phyloP scores from a whole-genome alignment of 2,888 invertebrate genomes.

The Cheilosia pagana region DNA sequence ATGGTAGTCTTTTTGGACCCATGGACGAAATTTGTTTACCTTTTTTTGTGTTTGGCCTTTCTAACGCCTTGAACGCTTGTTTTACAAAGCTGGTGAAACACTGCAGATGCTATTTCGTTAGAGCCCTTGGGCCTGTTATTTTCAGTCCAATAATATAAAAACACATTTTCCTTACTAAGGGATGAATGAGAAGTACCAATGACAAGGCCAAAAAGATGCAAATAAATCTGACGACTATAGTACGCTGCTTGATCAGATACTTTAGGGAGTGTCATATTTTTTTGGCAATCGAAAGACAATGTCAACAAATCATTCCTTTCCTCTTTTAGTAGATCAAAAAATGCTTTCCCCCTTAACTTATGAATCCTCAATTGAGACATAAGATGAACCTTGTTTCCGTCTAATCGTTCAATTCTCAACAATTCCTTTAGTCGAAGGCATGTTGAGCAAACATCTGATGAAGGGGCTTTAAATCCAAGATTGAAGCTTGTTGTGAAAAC shows the following conservation, averaged over 20 bases:
- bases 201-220: constrained; percentile 77
- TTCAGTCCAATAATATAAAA: constrained; percentile 78
- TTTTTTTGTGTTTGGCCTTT: neutral
- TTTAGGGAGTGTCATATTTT: constrained; percentile 78
- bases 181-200: constrained; percentile 68
- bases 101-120: constrained; percentile 79
- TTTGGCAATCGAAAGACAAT: constrained; percentile 79
- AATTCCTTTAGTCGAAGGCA: neutral
- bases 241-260: constrained; percentile 78
- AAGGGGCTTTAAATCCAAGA: constrained; percentile 72
- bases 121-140: constrained; percentile 75
- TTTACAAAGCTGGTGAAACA: constrained; percentile 74
- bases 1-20: neutral
- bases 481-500: constrained; percentile 72
- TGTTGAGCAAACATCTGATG: neutral
- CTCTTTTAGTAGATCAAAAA: constrained; percentile 74
- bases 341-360: constrained; percentile 75
- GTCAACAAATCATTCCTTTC: constrained; percentile 62
- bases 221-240: constrained; percentile 77
- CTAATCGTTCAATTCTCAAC: neutral
- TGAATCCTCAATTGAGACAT: constrained; percentile 63
- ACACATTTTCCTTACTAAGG: constrained; percentile 75
- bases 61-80: constrained; percentile 35
- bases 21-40: neutral
- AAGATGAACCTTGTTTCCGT: constrained; percentile 31